These are phyloP conservation scores for Naso thynnoides DNA, from an alignment of 2,797 vertebrate species.

Conservation along the genomic window DNA sequence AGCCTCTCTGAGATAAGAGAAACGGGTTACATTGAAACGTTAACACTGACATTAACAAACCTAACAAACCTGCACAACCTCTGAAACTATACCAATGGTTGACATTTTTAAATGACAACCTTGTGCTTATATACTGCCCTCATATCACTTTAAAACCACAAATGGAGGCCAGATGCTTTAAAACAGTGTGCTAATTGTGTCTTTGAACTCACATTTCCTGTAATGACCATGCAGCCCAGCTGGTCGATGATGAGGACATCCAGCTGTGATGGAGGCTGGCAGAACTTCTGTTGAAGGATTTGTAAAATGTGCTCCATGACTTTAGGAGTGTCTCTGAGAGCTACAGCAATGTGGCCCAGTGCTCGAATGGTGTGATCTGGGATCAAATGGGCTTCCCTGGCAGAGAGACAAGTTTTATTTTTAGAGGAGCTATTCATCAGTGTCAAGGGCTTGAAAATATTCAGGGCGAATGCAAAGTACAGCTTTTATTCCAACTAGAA, in stretches of 20 bases:
- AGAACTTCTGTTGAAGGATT: constrained; percentile 98
- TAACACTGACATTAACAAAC: neutral
- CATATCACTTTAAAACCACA: neutral
- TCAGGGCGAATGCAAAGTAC: neutral
- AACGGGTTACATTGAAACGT: neutral
- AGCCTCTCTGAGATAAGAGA: constrained; percentile 8
- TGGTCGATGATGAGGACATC: constrained; percentile 97
- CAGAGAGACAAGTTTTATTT: constrained; percentile 37
- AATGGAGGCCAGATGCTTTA: neutral
- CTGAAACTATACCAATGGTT: neutral
- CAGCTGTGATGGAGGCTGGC: constrained; percentile 93
- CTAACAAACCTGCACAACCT: neutral
- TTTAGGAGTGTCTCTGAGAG: constrained; percentile 94
- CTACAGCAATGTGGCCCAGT: constrained; percentile 95
- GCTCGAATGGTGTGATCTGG: constrained; percentile 97
- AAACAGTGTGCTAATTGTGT: neutral
- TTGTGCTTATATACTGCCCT: neutral
- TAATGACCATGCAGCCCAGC: constrained; percentile 97
- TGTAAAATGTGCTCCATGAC: constrained; percentile 98
- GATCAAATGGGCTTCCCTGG: constrained; percentile 95
- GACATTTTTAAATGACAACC: neutral
- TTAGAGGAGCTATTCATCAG: constrained; percentile 21
- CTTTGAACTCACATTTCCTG: constrained; percentile 91
- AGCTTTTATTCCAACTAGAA: constrained; percentile 9
- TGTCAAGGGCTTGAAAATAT: constrained; percentile 1